phyloP scores from a whole-genome alignment of 2,113 vertebrate species.

The Dasyprocta punctata region DNA sequence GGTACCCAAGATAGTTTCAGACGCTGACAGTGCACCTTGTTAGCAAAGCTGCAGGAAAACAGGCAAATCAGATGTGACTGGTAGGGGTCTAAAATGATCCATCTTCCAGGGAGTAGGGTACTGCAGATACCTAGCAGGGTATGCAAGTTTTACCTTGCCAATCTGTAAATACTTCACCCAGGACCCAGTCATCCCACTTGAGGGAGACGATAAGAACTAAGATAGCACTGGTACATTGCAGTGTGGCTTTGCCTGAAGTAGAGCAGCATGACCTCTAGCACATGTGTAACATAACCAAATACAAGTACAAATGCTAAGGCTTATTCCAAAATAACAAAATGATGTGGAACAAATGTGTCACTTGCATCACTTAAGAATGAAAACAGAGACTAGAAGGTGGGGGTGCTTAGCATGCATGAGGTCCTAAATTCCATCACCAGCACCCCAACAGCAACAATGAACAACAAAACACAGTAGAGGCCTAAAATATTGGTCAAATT shows the following conservation, averaged over 20 bases:
- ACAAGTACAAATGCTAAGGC: background rate
- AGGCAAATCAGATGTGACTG: fast-evolving
- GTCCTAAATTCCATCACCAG: background rate
- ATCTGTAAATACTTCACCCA: fast-evolving
- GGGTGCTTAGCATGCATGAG: background rate
- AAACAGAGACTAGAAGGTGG: background rate
- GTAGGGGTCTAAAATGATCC: fast-evolving
- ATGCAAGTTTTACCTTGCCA: background rate
- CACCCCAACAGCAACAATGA: background rate
- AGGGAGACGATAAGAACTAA: background rate
- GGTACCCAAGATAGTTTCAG: background rate
- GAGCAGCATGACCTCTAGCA: background rate
- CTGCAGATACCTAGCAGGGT: background rate
- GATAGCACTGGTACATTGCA: background rate
- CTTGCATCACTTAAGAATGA: background rate
- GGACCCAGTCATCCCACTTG: background rate
- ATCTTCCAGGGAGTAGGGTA: background rate
- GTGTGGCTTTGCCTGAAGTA: background rate
- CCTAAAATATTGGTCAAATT: background rate
- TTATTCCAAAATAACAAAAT: background rate
- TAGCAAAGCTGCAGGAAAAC: background rate
- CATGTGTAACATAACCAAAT: background rate
- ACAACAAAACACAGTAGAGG: background rate
- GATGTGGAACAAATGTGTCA: background rate
- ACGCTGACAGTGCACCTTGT: fast-evolving